Evolutionary conservation across 2,113 vertebrate genomes (phyloP).

Genomic region (Muntiacus reevesi): DNA sequence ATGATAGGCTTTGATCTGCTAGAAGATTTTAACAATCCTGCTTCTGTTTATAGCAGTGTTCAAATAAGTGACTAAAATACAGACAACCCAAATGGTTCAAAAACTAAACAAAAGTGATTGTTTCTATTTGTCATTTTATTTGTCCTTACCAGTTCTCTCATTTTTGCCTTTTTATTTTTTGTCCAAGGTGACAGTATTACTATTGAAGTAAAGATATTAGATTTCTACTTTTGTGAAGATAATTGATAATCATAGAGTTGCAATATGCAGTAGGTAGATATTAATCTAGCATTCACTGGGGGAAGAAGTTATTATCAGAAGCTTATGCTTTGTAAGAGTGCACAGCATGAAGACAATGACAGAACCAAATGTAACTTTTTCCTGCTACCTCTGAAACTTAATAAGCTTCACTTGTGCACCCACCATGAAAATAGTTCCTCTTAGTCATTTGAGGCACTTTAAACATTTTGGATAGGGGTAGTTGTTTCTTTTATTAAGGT

Average conservation of each 20-base stretch:
- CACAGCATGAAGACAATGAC: neutral
- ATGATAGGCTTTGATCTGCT: neutral
- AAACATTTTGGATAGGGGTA: neutral
- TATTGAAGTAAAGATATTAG: neutral
- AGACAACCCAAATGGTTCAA: neutral
- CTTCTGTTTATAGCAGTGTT: neutral
- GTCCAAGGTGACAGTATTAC: neutral
- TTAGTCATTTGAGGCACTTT: neutral
- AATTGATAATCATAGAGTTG: neutral
- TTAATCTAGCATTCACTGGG: neutral
- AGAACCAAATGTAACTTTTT: neutral
- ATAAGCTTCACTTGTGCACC: neutral
- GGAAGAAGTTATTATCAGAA: neutral
- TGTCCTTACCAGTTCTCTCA: neutral
- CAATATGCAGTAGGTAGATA: neutral
- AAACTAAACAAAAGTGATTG: neutral
- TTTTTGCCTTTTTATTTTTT: neutral
- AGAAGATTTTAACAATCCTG: neutral
- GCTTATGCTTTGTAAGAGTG: neutral
- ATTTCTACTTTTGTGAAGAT: neutral
- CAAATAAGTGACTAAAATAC: neutral
- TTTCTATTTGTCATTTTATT: neutral
- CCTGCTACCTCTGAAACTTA: neutral
- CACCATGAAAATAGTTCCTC: neutral
- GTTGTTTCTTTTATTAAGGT: constrained; percentile 15